Conservation (phyloP, 2,113 vertebrate species). For the Prunella himalayana region DNA sequence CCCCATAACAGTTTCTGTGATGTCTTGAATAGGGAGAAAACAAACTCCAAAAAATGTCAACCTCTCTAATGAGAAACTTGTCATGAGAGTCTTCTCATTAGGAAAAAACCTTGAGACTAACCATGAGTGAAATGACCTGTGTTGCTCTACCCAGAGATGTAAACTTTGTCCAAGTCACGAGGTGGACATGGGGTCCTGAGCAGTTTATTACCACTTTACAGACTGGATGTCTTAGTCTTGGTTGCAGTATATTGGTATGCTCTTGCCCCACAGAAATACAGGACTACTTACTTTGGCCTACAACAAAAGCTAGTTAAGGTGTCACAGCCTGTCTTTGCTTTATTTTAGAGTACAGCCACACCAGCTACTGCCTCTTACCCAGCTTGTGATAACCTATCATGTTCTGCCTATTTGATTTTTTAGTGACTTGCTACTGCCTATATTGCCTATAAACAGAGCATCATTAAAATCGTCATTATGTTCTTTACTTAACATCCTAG, state of each 20-base stretch:
- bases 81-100: not conserved
- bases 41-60: not conserved
- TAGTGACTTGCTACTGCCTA: not conserved
- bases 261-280: not conserved
- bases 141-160: not conserved
- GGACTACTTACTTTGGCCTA: not conserved
- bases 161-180: not conserved
- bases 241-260: not conserved
- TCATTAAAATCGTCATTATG: not conserved
- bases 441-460: not conserved
- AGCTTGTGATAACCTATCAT: accelerated
- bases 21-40: not conserved
- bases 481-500: not conserved
- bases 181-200: not conserved
- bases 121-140: not conserved
- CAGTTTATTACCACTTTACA: not conserved
- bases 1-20: not conserved
- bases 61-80: not conserved
- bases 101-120: not conserved
- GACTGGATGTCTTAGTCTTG: not conserved
- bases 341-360: not conserved
- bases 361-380: not conserved
- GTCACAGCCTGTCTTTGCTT: not conserved
- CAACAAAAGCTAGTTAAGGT: not conserved
- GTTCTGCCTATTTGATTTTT: not conserved